phyloP scores from a whole-genome alignment of 2,888 invertebrate species.

The Standfussiana lucernea region DNA sequence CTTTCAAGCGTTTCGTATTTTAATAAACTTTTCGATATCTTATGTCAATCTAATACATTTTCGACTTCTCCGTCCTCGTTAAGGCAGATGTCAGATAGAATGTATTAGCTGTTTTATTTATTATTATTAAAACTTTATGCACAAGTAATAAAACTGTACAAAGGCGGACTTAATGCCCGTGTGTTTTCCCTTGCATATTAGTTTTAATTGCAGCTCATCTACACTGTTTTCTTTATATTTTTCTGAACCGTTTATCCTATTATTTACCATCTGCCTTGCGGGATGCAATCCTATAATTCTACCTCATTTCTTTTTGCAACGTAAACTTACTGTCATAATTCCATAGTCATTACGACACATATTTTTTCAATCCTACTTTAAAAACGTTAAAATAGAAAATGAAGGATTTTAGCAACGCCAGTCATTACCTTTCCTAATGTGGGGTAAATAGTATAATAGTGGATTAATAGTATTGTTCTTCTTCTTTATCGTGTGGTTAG shows the following conservation, averaged over 20 bases:
- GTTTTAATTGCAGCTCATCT: background rate
- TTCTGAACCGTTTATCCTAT: no score
- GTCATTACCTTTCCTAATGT: background rate
- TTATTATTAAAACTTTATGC: no score
- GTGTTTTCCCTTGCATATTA: background rate
- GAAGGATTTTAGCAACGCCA: background rate
- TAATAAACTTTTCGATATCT: background rate
- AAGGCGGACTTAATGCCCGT: no score
- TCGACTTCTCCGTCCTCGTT: fast-evolving
- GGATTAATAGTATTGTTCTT: no score
- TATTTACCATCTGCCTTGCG: background rate
- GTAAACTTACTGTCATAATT: background rate
- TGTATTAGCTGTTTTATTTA: no score
- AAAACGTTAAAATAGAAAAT: background rate
- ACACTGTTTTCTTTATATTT: no score
- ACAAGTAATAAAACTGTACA: no score
- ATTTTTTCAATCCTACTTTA: background rate
- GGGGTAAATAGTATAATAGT: background rate
- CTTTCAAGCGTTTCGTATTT: background rate
- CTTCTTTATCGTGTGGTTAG: no score
- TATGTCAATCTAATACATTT: background rate
- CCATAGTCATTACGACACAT: background rate
- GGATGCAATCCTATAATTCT: no score
- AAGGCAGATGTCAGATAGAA: background rate
- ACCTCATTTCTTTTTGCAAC: no score